Percentiles rank a stretch among this genome's conserved stretches.
These are phyloP conservation scores for Papilio aristodemus DNA, from an alignment of 1,140 invertebrate species.

Conservation along the genomic window DNA sequence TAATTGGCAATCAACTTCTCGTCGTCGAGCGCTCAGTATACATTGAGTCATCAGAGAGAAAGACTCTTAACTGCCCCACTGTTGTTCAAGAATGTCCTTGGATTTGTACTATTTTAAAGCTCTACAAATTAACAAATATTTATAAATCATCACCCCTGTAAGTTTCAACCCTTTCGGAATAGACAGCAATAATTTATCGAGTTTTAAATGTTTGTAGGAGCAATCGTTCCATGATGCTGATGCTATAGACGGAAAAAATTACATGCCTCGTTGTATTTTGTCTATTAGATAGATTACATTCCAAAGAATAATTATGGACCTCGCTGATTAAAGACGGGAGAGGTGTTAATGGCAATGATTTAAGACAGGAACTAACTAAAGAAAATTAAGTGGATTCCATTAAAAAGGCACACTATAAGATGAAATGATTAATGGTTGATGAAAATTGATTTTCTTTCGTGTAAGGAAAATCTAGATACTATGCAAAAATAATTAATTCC, in stretches of 20 bases:
- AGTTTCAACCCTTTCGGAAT: neutral
- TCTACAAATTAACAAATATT: neutral
- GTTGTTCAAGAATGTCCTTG: neutral
- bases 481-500: neutral
- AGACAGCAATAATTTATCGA: no score
- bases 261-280: no score
- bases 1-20: slow-evolving; percentile 7
- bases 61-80: neutral
- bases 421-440: neutral
- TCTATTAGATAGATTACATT: no score
- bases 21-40: neutral
- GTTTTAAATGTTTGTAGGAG: no score
- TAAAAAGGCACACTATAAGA: no score
- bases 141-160: neutral
- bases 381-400: no score
- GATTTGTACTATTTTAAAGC: neutral
- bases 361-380: no score
- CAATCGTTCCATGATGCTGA: no score
- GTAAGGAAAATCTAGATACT: neutral
- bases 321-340: no score
- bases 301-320: no score
- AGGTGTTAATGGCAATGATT: no score
- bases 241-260: no score
- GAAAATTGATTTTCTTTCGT: neutral
- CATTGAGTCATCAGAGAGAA: neutral